Evolutionary conservation across 2,888 invertebrate species (phyloP).

Genomic region (Rhabditoides inermis): DNA sequence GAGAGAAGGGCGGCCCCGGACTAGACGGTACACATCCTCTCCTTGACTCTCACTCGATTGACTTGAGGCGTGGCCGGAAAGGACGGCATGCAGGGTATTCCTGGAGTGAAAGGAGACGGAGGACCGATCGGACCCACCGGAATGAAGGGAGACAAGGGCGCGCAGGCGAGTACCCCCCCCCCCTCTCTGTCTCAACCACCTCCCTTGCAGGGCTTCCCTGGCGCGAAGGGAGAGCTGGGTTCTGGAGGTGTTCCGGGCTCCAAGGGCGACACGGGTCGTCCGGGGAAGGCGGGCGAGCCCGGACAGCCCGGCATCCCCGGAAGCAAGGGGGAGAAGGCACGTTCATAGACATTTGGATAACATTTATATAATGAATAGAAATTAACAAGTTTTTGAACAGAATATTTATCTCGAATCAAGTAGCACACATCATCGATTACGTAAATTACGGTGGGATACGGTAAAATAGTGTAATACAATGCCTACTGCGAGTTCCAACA

Average conservation of each 20-base stretch:
- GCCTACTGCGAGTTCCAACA: too few relatives aligned
- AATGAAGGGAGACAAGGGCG: constrained; percentile 39
- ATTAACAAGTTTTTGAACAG: too few relatives aligned
- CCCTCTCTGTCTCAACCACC: too few relatives aligned
- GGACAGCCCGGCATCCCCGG: constrained; percentile 29
- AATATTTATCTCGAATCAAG: too few relatives aligned
- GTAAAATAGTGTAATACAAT: too few relatives aligned
- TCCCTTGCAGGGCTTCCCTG: constrained; percentile 31
- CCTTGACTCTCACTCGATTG: background rate
- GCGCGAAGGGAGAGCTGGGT: constrained; percentile 35
- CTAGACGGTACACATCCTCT: constrained; percentile 15
- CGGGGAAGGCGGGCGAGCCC: constrained; percentile 34
- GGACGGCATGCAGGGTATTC: constrained; percentile 36
- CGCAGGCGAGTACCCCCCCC: constrained; percentile 15
- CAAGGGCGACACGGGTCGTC: constrained; percentile 38
- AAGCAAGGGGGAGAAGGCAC: constrained; percentile 33
- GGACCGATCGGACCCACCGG: constrained; percentile 36
- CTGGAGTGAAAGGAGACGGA: constrained; percentile 31
- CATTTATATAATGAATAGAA: too few relatives aligned
- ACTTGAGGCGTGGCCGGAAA: constrained; percentile 22
- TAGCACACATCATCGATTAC: too few relatives aligned
- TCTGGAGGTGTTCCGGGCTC: constrained; percentile 27
- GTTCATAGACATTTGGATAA: too few relatives aligned
- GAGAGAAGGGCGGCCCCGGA: constrained; percentile 30
- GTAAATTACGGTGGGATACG: too few relatives aligned